Base-by-base conservation (phyloP, 2,888 invertebrate species). In the Ganaspis brasiliensis region DNA sequence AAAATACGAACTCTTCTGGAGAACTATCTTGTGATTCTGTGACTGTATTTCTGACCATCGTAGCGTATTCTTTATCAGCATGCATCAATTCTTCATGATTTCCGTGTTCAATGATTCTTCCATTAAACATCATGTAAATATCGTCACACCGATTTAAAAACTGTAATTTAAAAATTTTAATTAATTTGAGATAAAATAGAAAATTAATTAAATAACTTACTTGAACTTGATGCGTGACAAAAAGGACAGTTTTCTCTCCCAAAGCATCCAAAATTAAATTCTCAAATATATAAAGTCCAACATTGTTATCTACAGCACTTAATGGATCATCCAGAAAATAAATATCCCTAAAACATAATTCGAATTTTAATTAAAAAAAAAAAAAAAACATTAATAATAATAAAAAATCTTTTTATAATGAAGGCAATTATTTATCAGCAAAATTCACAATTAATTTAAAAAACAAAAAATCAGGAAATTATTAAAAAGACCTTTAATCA, bases 151-250 rank as follows among this genome's bases (percentile, higher is more conserved):
- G 91, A 75, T 91, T 91, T 74, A 95, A 86, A 88, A 93, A 93
- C 93, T 94, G 86, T 8, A 72, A 81, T 19, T 57, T 6, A 6
- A 57, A 63, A 37, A 14, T 19, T 12, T 55, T 10, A 37, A 10
- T 24, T n/a, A 63, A 24, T 40, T 59, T 19, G 49, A 12, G 19
- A 19, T 19, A 59, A 67, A 45, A 24, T 63, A 59, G n/a, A 59
- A 2, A 16, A 72, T 52, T 31, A 71, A 55, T 37, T 31, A 19
- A 52, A 24, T 35, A 31, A 81, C 81, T 81, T 81, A 92, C 92
- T 89, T 94, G 93, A 16, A 94, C 88, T 84, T 95, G 94, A 89
- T 94, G 94, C 0, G 94, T 95, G 37, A 94, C 94, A 40, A 95
- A 91, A 9, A 95, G 87, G 45, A 93, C 90, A 0, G 94, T 93